Base-by-base conservation (phyloP, 2,888 invertebrate genomes). In the Dugesia japonica region DNA sequence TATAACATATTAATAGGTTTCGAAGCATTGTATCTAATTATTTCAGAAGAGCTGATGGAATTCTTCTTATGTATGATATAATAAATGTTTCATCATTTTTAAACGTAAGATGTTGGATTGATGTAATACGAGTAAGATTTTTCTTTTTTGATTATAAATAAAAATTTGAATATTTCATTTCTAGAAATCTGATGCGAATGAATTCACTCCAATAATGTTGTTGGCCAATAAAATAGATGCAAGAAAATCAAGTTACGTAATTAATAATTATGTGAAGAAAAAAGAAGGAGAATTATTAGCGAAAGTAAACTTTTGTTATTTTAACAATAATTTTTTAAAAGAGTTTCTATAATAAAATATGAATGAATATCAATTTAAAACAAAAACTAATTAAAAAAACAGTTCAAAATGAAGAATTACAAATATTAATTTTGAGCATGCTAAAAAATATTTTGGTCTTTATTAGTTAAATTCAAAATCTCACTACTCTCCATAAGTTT, bases 11-110 rank as follows among this genome's bases (percentile, higher is more conserved):
- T 26, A 76, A 27, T 76, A 76, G 77, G 28, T 88, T 88, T 82
- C 86, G 88, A 20, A 87, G 87, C 78, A 86, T 88, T 74, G 88
- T 88, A 33, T 87, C 87, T 80, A 87, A 88, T 0, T 88, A 88
- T 82, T 88, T 88, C 81, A 85, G 88, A 0, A 83, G 88, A 75
- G 88, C 88, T 0, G 88, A 88, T 81, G 88, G 88, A 1, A 88
- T 88, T 0, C 83, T 88, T 78, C 82, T 88, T 38, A 82, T 88
- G 76, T 88, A 88, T 80, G 88, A 88, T 81, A 86, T 87, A 78
- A 87, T 87, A 20, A 87, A 86, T 79, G 88, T 88, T 80, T 82
- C 86, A 71, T 87, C 88, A 0, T 88, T 88, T 81, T 80, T 88
- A 28, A 87, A 86, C 79, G 86, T 88, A 28, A 83, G 88, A 17